Conservation (phyloP, 30 jellyfish, hydroid and myxozoan species). For the Pseudorhiza aurosa region DNA sequence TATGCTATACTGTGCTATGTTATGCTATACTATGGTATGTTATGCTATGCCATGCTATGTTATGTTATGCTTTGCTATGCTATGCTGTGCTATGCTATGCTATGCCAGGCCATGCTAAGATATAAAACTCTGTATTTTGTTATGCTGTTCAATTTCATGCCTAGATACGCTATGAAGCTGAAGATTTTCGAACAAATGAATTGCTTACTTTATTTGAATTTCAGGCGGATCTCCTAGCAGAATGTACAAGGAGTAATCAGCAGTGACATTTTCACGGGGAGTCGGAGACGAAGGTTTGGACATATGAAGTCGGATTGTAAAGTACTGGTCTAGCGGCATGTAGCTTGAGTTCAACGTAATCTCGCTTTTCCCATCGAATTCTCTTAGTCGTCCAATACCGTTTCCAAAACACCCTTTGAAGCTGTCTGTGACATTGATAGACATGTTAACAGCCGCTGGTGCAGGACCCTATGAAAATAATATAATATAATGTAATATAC, state of each 20-base stretch:
- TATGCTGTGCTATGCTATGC: too few relatives aligned
- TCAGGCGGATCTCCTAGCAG: conserved; percentile 81
- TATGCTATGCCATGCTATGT: too few relatives aligned
- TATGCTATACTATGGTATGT: too few relatives aligned
- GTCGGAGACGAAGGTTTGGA: conserved; percentile 21
- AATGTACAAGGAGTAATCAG: conserved; percentile 35
- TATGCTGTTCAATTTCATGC: too few relatives aligned
- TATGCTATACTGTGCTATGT: too few relatives aligned
- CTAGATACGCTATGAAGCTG: too few relatives aligned
- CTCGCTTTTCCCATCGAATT: conserved; percentile 1
- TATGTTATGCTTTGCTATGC: too few relatives aligned
- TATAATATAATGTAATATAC: background rate
- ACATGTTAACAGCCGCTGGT: conserved; percentile 9
- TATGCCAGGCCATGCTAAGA: too few relatives aligned
- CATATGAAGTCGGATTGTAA: conserved; percentile 25
- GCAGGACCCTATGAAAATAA: conserved; percentile 14
- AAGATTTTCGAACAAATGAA: too few relatives aligned
- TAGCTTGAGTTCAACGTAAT: conserved; percentile 33
- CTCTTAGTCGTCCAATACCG: conserved; percentile 68
- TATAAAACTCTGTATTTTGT: too few relatives aligned
- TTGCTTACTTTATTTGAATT: conserved; percentile 57
- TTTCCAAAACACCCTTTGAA: conserved; percentile 79
- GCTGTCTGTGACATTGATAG: conserved; percentile 12
- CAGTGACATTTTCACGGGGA: conserved; percentile 15
- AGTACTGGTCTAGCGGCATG: conserved; percentile 57